These are phyloP conservation scores for Lycocerus yunnanus DNA, from an alignment of 2,888 invertebrate genomes.

Conservation along the genomic window DNA sequence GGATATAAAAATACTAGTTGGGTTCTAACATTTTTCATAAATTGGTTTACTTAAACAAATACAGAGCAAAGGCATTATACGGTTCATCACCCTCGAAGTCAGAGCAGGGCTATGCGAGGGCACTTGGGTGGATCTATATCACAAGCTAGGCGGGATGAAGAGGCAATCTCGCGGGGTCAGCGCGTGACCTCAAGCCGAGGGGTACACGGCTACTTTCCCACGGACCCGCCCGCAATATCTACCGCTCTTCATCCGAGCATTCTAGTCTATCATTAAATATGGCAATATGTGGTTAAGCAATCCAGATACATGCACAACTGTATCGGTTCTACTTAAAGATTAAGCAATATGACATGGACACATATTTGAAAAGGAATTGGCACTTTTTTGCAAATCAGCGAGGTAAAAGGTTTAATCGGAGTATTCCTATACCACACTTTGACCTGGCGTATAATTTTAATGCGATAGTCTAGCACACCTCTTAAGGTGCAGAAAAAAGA, in stretches of 20 bases:
- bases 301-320: constrained; percentile 50
- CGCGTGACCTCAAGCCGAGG: constrained; percentile 58
- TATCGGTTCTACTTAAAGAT: constrained; percentile 46
- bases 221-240: constrained; percentile 58
- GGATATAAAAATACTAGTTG: constrained; percentile 4
- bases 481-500: constrained; percentile 3
- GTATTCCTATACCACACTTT: constrained; percentile 9
- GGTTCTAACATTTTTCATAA: constrained; percentile 18
- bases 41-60: constrained; percentile 27
- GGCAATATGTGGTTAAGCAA: constrained; percentile 55
- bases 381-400: constrained; percentile 9
- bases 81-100: constrained; percentile 31
- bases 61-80: constrained; percentile 27
- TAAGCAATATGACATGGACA: constrained; percentile 27
- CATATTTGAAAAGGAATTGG: background rate
- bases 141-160: constrained; percentile 43
- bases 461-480: constrained; percentile 8
- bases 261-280: constrained; percentile 58
- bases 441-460: constrained; percentile 11
- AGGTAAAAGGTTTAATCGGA: constrained; percentile 5
- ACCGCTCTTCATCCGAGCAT: constrained; percentile 56
- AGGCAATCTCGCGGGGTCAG: constrained; percentile 51
- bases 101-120: constrained; percentile 28
- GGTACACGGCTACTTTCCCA: constrained; percentile 59
- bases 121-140: constrained; percentile 53